Evolutionary conservation across 2,113 vertebrate species (phyloP), one percentile per base, ranked within the genome.

Genomic region (Proteles cristata): DNA sequence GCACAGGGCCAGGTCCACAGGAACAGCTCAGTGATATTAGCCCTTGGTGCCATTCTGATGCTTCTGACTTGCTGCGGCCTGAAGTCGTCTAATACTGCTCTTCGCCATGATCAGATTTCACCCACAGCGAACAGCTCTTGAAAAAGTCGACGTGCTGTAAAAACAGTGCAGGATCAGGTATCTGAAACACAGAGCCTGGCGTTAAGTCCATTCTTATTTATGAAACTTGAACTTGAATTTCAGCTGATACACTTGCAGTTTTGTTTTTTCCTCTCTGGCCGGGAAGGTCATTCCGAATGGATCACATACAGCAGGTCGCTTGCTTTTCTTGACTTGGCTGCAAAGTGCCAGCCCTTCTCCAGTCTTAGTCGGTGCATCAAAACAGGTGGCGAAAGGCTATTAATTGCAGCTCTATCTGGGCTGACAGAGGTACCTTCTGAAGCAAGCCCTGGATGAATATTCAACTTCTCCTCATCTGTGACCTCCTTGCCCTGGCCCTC

Each of bases 381-480:
- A 87, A 31, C 14, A 35, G 11, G 7, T 80, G 65, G 43, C 35
- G 1, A 0, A 90, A 94, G 9, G 45, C 39, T 43, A 2, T 79
- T 95, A 65, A 48, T 76, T 39, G 33, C 0, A 2, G 45, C 66
- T 94, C 82, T 5, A 50, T 88, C 35, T 77, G 35, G 31, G 71
- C 6, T 77, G 73, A 53, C 0, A 39, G 83, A 45, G 85, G 19
- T 43, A 80, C 58, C 87, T 91, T 68, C 1, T 66, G 61, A 90
- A 97, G 83, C 85, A 95, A 11, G 25, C 63, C 6, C 35, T 71
- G n/a, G 88, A 96, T 92, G 73, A 97, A 94, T 66, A 97, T 53
- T 96, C 4, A 53, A 8, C 95, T 95, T 45, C n/a, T 95, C 68
- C 53, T 97, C 85, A 55, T 76, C 73, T 94, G 63, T 89, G 58